phyloP scores from a whole-genome alignment of 2,113 vertebrate genomes.

The Coreoperca whiteheadi region DNA sequence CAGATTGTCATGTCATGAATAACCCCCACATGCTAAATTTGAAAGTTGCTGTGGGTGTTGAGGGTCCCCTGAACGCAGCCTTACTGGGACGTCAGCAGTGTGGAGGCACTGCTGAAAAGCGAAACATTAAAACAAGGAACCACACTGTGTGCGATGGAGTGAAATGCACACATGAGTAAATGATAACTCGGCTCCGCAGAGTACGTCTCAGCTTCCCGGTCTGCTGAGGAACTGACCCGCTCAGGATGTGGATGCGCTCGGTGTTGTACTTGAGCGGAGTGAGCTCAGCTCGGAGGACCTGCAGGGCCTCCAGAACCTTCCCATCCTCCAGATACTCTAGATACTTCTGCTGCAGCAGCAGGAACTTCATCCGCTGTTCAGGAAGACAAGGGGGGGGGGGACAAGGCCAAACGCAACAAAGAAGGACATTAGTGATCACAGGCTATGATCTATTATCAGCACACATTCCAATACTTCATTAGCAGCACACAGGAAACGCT shows the following conservation, averaged over 20 bases:
- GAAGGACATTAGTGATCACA: not conserved
- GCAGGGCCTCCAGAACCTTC: conserved; percentile 96
- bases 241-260: conserved; percentile 95
- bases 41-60: not conserved
- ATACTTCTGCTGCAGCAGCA: conserved; percentile 98
- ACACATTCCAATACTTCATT: too few relatives aligned
- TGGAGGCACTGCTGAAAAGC: not conserved
- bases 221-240: conserved; percentile 86
- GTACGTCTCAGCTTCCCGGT: not conserved
- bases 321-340: conserved; percentile 98
- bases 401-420: not conserved
- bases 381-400: not conserved
- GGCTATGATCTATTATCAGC: not conserved
- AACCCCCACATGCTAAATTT: not conserved
- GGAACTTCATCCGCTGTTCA: conserved; percentile 97
- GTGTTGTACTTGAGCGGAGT: conserved; percentile 97
- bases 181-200: not conserved
- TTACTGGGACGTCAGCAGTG: not conserved
- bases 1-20: too few relatives aligned
- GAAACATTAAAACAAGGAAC: not conserved
- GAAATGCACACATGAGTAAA: not conserved
- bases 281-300: conserved; percentile 94
- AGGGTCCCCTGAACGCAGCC: not conserved
- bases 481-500: not conserved
- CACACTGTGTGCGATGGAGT: not conserved